These are phyloP conservation scores for Poecilus cupreus DNA, from an alignment of 2,888 invertebrate species.

Conservation along the genomic window DNA sequence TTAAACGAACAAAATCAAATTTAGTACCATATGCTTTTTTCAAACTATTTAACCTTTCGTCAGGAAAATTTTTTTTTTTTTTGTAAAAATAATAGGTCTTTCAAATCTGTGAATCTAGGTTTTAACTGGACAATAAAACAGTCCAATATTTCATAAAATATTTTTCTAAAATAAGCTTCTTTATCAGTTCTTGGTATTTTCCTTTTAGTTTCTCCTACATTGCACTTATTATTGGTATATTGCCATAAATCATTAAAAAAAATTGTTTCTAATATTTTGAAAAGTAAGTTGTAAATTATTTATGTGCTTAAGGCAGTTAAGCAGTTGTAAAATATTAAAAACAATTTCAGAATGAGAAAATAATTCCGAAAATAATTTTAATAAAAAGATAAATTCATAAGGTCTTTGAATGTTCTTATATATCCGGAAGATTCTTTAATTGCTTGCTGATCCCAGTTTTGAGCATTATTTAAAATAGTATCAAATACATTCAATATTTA, in stretches of 20 bases:
- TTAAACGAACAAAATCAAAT: constrained; percentile 3
- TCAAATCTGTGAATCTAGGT: neutral
- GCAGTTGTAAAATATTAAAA: neutral
- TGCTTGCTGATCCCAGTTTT: neutral
- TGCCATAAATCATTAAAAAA: constrained; percentile 7
- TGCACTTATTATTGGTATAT: neutral
- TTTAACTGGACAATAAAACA: constrained; percentile 14
- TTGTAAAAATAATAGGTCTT: neutral
- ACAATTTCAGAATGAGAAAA: neutral
- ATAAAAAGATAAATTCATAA: constrained; percentile 23
- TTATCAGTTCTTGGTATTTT: neutral
- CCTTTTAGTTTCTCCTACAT: neutral
- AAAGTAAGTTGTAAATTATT: neutral
- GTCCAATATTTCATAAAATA: constrained; percentile 29
- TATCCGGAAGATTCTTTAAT: constrained; percentile 1
- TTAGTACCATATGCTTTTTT: neutral
- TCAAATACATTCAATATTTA: neutral
- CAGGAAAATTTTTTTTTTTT: neutral
- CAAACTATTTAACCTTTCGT: neutral
- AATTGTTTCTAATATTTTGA: neutral
- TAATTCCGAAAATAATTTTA: neutral
- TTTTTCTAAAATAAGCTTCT: neutral
- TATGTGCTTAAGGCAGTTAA: neutral
- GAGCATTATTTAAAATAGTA: neutral
- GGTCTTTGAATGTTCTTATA: neutral